Percentiles rank a stretch among this genome's conserved stretches.
Conservation (phyloP, 2,888 invertebrate species). For the Meta bourneti region DNA sequence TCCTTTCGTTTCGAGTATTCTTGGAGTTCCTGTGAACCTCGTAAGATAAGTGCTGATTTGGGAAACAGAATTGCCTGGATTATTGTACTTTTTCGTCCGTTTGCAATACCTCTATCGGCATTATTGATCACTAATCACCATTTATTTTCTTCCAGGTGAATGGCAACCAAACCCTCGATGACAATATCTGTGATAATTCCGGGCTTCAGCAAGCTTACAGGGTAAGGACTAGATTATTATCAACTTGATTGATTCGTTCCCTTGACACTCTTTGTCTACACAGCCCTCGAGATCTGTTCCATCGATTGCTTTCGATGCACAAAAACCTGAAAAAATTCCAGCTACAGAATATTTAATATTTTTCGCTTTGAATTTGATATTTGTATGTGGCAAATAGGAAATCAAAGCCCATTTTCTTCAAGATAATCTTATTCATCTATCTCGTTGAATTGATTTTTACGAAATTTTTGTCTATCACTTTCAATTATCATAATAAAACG, state of each 20-base stretch:
- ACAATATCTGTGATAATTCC: slow-evolving; percentile 81
- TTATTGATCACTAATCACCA: neutral
- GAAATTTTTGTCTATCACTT: neutral
- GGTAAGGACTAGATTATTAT: slow-evolving; percentile 39
- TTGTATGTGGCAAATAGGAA: too few species aligned
- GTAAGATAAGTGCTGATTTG: neutral
- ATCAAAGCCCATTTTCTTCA: too few species aligned
- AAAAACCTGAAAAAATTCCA: too few species aligned
- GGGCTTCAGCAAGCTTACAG: slow-evolving; percentile 80
- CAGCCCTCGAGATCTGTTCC: too few species aligned
- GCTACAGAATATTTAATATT: too few species aligned
- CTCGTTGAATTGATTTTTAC: too few species aligned
- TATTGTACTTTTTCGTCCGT: neutral
- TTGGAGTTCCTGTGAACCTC: neutral
- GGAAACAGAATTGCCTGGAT: neutral
- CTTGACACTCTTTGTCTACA: neutral
- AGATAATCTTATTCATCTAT: too few species aligned
- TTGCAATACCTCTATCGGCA: neutral
- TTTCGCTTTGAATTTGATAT: too few species aligned
- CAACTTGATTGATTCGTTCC: neutral
- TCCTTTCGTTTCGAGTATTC: too few species aligned
- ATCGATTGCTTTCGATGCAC: too few species aligned
- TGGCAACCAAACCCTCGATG: slow-evolving; percentile 81
- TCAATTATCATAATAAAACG: too few species aligned
- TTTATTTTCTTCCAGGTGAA: slow-evolving; percentile 79